Evolutionary conservation across 2,113 vertebrate genomes (phyloP).

Genomic region (Edolisoma coerulescens): DNA sequence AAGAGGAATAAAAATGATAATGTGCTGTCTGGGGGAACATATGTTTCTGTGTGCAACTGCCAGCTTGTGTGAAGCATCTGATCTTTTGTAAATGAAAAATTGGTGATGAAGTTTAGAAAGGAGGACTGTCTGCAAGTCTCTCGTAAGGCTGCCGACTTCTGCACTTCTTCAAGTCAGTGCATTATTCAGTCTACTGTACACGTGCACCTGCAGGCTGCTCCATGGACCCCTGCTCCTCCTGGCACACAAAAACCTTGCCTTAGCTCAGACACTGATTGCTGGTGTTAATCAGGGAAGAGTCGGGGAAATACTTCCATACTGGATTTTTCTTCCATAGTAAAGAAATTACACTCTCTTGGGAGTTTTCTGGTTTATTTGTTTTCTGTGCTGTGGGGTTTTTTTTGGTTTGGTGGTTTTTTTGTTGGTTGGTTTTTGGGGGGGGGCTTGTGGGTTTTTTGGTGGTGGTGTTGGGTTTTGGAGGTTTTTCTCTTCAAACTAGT

Average conservation of each 20-base stretch:
- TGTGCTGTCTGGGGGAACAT: constrained; percentile 51
- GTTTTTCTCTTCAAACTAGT: neutral
- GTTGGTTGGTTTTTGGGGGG: neutral
- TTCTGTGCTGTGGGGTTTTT: neutral
- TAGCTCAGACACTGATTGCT: neutral
- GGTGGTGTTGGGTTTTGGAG: neutral
- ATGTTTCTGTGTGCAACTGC: constrained; percentile 42
- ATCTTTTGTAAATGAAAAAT: constrained; percentile 68
- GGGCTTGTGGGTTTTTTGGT: no score
- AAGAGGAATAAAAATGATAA: constrained; percentile 34
- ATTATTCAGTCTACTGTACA: neutral
- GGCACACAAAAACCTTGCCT: neutral
- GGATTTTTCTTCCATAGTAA: neutral
- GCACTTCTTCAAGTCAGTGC: neutral
- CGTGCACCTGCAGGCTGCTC: neutral
- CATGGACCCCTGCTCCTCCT: neutral
- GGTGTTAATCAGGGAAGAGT: neutral
- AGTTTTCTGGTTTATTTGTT: neutral
- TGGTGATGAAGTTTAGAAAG: constrained; percentile 42
- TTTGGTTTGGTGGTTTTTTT: neutral
- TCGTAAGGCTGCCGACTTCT: constrained; percentile 45
- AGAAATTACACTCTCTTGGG: neutral
- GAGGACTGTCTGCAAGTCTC: constrained; percentile 50
- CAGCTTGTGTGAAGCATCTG: constrained; percentile 67
- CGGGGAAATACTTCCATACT: neutral